Percentiles rank a stretch among this genome's conserved stretches.
phyloP scores from a whole-genome alignment of 2,888 invertebrate species.

The Pyrrhosoma nymphula region DNA sequence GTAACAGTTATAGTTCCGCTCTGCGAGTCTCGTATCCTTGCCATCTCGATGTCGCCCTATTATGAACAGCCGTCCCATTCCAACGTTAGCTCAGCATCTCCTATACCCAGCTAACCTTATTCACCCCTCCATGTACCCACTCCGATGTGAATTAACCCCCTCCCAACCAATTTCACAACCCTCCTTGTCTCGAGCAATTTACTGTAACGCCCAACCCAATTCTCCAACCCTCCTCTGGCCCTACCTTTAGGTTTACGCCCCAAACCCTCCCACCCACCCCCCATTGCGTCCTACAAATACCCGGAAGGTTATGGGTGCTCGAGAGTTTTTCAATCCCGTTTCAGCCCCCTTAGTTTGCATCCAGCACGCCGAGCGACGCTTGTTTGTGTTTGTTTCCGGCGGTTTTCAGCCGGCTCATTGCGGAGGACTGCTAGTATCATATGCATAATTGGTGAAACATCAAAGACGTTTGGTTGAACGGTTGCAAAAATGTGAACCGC shows the following conservation, averaged over 20 bases:
- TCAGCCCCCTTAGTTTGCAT: neutral
- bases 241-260: neutral
- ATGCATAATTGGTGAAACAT: neutral
- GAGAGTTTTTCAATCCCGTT: conserved; percentile 7
- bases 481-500: neutral
- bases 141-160: neutral
- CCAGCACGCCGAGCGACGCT: neutral
- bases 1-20: neutral
- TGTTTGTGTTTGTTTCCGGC: neutral
- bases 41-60: neutral
- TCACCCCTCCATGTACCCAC: neutral
- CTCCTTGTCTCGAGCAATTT: neutral
- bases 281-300: neutral
- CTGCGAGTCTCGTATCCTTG: neutral
- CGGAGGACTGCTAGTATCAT: neutral
- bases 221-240: neutral
- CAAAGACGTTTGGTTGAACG: neutral
- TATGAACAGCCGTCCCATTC: neutral
- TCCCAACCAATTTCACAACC: neutral
- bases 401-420: neutral
- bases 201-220: neutral
- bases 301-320: conserved; percentile 1
- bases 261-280: neutral
- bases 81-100: neutral
- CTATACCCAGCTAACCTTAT: neutral